A percentile compares a stretch with the other conserved stretches of the same genome.
These are phyloP conservation scores for Poeciliopsis gracilis DNA, from an alignment of 2,797 vertebrate species.

Conservation along the genomic window DNA sequence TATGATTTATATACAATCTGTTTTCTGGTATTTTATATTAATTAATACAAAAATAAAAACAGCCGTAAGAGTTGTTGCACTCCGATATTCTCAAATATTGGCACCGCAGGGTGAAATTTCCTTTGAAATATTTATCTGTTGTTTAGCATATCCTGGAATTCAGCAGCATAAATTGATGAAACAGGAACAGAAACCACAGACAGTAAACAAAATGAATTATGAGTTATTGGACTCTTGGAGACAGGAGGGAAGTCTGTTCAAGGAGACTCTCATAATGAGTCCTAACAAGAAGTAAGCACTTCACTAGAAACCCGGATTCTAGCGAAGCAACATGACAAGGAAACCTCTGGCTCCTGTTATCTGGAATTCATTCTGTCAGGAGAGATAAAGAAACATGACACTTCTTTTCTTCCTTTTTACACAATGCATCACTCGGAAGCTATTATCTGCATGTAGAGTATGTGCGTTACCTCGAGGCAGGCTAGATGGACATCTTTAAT, in stretches of 20 bases:
- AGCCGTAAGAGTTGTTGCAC: background rate
- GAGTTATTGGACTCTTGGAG: background rate
- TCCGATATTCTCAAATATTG: background rate
- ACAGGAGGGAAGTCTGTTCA: background rate
- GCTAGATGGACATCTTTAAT: constrained; percentile 96
- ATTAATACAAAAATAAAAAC: background rate
- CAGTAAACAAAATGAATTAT: background rate
- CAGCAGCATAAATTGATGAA: background rate
- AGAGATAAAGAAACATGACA: background rate
- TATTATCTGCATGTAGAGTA: background rate
- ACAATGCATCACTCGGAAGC: background rate
- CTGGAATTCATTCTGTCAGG: background rate
- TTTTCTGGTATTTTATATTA: background rate
- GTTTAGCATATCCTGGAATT: background rate
- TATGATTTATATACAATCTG: background rate
- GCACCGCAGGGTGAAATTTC: background rate
- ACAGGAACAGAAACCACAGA: background rate
- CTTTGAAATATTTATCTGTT: background rate
- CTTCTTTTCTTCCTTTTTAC: background rate
- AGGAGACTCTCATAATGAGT: background rate
- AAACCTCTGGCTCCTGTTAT: background rate
- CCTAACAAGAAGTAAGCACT: background rate
- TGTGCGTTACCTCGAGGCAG: constrained; percentile 88
- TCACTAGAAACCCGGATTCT: constrained; percentile 13
- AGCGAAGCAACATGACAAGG: background rate